Conservation (phyloP, 2,113 vertebrate species). For the Fulica atra region DNA sequence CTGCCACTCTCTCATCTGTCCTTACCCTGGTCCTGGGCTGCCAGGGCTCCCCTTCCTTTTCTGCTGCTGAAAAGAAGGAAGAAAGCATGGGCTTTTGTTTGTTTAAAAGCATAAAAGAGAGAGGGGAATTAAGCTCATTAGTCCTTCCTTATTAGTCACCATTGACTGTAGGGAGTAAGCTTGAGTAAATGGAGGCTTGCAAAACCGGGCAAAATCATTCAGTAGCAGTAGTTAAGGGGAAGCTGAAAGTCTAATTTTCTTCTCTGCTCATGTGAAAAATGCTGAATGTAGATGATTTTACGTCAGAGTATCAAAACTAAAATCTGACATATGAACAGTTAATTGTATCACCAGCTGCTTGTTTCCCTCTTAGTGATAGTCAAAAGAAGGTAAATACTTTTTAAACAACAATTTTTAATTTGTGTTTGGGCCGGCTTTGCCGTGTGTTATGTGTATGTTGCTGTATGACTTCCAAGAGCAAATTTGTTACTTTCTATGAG, state of each 20-base stretch:
- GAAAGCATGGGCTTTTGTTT: constrained; percentile 53
- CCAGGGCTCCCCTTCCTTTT: constrained; percentile 14
- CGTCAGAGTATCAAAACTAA: background rate
- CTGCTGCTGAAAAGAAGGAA: constrained; percentile 35
- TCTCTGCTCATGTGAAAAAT: background rate
- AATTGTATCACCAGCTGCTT: background rate
- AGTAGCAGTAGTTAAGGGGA: background rate
- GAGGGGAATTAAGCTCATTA: constrained; percentile 63
- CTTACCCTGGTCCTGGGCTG: constrained; percentile 2
- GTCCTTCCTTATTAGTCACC: constrained; percentile 37
- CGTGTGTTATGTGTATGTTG: background rate
- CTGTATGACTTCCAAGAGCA: background rate
- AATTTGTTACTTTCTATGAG: background rate
- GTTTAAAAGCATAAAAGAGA: constrained; percentile 53
- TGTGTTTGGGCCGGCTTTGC: background rate
- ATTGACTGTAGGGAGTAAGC: constrained; percentile 20
- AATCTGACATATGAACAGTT: background rate
- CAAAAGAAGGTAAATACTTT: background rate
- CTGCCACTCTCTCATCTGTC: constrained; percentile 41
- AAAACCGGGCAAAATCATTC: background rate
- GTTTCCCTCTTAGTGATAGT: background rate
- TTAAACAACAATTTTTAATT: background rate
- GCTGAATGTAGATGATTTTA: background rate
- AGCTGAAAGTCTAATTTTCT: background rate
- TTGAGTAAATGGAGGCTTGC: constrained; percentile 20